Conservation (phyloP, 2,888 invertebrate genomes). For the Autographa pulchrina region DNA sequence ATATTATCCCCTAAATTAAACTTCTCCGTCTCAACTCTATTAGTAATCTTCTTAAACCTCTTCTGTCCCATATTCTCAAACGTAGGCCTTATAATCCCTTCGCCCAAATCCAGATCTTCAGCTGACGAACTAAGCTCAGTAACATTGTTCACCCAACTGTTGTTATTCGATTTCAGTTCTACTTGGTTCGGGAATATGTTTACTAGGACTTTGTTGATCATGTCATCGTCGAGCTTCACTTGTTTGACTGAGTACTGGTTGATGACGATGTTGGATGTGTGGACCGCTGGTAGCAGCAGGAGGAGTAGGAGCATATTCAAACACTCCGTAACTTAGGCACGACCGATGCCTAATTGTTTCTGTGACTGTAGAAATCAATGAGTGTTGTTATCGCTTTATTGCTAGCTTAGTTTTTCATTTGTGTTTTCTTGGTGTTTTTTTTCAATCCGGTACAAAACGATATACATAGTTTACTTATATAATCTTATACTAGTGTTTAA, state of each 20-base stretch:
- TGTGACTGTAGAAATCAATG: conserved; percentile 10
- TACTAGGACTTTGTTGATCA: conserved; percentile 5
- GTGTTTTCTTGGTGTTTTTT: conserved; percentile 7
- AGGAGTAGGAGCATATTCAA: conserved; percentile 27
- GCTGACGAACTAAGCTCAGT: not conserved
- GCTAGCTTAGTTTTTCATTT: conserved; percentile 15
- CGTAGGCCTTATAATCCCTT: not conserved
- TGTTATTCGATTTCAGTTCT: not conserved
- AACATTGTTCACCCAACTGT: not conserved
- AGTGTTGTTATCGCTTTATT: conserved; percentile 38
- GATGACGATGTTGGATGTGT: conserved; percentile 8
- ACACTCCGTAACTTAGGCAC: conserved; percentile 13
- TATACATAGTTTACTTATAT: too few species aligned
- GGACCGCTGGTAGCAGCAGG: conserved; percentile 16
- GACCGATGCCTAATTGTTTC: not conserved
- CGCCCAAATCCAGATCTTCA: not conserved
- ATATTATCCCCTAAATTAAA: not conserved
- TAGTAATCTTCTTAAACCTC: conserved; percentile 17
- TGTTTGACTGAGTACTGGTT: conserved; percentile 16
- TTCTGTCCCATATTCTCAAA: conserved; percentile 21
- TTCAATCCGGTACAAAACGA: not conserved
- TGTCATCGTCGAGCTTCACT: conserved; percentile 21
- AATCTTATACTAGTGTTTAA: too few species aligned
- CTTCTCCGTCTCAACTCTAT: not conserved
- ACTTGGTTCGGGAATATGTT: conserved; percentile 3